Conservation (phyloP, 2,888 invertebrate genomes). For the Tortricodes alternella region DNA sequence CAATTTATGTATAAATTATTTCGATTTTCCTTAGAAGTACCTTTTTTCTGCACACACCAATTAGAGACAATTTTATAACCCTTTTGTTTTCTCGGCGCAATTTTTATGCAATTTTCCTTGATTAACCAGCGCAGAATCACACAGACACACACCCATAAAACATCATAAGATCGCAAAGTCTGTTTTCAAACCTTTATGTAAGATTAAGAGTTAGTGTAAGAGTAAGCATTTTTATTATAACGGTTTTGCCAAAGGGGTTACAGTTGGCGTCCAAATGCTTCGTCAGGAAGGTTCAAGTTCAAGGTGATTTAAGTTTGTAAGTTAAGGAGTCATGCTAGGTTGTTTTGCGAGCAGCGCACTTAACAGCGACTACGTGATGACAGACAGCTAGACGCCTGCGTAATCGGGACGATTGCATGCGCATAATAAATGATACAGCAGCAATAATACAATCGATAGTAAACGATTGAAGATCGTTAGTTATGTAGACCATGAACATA, state of each 20-base stretch:
- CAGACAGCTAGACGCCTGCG: constrained; percentile 63
- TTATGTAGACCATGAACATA: too few species aligned
- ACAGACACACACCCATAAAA: too few species aligned
- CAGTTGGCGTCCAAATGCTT: too few species aligned
- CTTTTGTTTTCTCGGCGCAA: not conserved
- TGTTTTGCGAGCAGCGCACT: constrained; percentile 33
- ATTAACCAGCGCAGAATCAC: too few species aligned
- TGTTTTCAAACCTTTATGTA: too few species aligned
- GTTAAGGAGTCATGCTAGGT: not conserved
- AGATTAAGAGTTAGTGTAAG: too few species aligned
- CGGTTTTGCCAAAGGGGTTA: too few species aligned
- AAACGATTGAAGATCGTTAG: not conserved
- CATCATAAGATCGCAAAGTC: too few species aligned
- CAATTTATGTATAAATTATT: not conserved
- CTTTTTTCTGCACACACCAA: not conserved
- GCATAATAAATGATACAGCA: constrained; percentile 10
- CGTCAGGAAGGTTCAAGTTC: too few species aligned
- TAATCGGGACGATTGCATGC: constrained; percentile 4
- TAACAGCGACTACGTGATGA: constrained; percentile 53
- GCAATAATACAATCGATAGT: not conserved
- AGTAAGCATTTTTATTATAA: too few species aligned
- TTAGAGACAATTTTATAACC: not conserved
- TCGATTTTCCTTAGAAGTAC: not conserved
- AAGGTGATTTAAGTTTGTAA: too few species aligned
- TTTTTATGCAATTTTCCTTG: not conserved